A percentile compares a stretch with the other conserved stretches of the same genome.
Conservation (phyloP, 2,888 invertebrate genomes). For the Smittia aterrima region DNA sequence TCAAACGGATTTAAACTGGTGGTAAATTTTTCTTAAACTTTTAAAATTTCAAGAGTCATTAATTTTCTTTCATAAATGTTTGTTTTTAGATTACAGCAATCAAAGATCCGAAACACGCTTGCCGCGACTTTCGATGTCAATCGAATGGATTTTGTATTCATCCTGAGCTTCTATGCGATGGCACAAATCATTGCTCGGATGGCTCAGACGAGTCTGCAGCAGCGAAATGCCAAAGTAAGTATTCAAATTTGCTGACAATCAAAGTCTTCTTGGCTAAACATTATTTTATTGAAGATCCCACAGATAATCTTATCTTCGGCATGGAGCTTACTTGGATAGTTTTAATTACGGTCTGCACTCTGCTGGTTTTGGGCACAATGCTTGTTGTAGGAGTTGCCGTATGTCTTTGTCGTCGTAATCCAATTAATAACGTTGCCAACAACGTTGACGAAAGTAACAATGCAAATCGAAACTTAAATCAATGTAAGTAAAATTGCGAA, state of each 20-base stretch:
- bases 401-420: constrained; percentile 72
- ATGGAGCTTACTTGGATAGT: constrained; percentile 76
- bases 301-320: constrained; percentile 65
- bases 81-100: constrained; percentile 78
- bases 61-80: background rate
- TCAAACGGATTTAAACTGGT: constrained; percentile 86
- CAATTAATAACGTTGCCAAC: constrained; percentile 52
- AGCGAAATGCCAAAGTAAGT: constrained; percentile 82
- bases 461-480: constrained; percentile 53
- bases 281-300: constrained; percentile 56
- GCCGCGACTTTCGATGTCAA: constrained; percentile 85
- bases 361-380: constrained; percentile 61
- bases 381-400: constrained; percentile 68
- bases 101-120: constrained; percentile 87
- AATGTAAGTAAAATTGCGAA: constrained; percentile 47
- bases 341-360: constrained; percentile 66
- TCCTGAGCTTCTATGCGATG: constrained; percentile 87
- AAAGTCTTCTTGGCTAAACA: background rate
- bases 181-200: constrained; percentile 91
- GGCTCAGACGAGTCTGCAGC: constrained; percentile 87
- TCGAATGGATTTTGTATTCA: constrained; percentile 89
- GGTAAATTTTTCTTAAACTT: background rate
- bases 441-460: constrained; percentile 52
- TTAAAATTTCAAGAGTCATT: too few species aligned
- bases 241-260: background rate